Base-by-base conservation (phyloP, 2,797 vertebrate species). In the Clangula hyemalis region DNA sequence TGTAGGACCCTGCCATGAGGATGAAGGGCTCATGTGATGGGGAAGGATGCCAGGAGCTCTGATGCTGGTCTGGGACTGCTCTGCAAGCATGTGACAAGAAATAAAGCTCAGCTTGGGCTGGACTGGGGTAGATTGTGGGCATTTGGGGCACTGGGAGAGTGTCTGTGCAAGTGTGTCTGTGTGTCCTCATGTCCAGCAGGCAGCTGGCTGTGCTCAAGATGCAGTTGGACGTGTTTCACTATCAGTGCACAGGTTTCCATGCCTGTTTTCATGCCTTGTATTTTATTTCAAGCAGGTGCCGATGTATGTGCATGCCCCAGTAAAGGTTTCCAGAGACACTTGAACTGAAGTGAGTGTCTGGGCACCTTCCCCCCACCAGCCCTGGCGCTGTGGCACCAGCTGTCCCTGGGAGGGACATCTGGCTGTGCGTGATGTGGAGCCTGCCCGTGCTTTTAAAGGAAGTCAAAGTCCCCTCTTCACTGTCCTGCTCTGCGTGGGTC, bases 191-290 rank as follows among this genome's bases (percentile, higher is more conserved):
- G 4, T 18, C 38, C 53, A 22, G 15, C 28, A 68, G 53, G 54
- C 22, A 65, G 17, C 72, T 57, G 32, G 32, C 43, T 51, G 21
- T 16, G 24, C n/a, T 32, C 11, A 15, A 9, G 39, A 8, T 17
- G 5, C 61, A 13, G 38, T 28, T 11, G 21, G 19, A 19, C 34
- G 34, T 19, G 9, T 41, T 49, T 27, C 32, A 47, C 39, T 25
- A 13, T 20, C 32, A 3, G 36, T 72, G 24, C 1, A 0, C 1
- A 0, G 18, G 22, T 66, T 58, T 32, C 76, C 11, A 21, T 18
- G 7, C 13, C 4, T 32, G 36, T 47, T 66, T 58, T 53, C 18
- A 22, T 27, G 58, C 39, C 17, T 28, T 7, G 2, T n/a, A 5
- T 56, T 66, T 57, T 74, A 36, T 68, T 73, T 60, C 64, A 53